These are phyloP conservation scores for Melinaea marsaeus DNA, from an alignment of 2,888 invertebrate species.

Conservation along the genomic window DNA sequence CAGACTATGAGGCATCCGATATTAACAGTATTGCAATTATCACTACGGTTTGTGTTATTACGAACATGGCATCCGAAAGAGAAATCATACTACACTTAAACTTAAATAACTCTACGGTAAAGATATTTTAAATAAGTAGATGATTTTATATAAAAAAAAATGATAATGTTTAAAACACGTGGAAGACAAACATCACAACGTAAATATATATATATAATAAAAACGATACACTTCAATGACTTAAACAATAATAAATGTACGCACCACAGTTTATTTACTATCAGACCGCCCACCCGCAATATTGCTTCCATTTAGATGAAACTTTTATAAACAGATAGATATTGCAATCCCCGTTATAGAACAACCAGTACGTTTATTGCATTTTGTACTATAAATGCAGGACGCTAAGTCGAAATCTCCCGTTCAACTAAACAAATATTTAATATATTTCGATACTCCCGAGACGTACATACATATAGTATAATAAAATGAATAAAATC, in stretches of 20 bases:
- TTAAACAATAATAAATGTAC: constrained; percentile 51
- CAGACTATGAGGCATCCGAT: constrained; percentile 22
- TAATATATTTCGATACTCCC: background rate
- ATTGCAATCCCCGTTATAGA: constrained; percentile 29
- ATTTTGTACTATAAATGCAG: constrained; percentile 31
- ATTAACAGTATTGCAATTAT: constrained; percentile 36
- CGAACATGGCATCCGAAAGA: constrained; percentile 50
- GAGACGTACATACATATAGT: constrained; percentile 14
- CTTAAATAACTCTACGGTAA: constrained; percentile 56
- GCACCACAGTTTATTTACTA: constrained; percentile 48
- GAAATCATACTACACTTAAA: constrained; percentile 42
- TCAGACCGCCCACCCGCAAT: constrained; percentile 10
- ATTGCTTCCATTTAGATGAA: constrained; percentile 26
- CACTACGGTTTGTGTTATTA: constrained; percentile 39
- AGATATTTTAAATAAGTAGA: constrained; percentile 57
- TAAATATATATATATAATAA: constrained; percentile 50
- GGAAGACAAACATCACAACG: constrained; percentile 78
- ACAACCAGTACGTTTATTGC: constrained; percentile 19
- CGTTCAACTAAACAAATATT: constrained; percentile 3
- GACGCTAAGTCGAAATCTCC: constrained; percentile 10
- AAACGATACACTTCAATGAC: constrained; percentile 59
- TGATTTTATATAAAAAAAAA: constrained; percentile 53
- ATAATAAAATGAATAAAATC: constrained; percentile 29
- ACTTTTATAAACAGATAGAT: constrained; percentile 15
- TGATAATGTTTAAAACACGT: constrained; percentile 58